Conservation (phyloP, 1,140 invertebrate genomes). For the Magallana gigas region DNA sequence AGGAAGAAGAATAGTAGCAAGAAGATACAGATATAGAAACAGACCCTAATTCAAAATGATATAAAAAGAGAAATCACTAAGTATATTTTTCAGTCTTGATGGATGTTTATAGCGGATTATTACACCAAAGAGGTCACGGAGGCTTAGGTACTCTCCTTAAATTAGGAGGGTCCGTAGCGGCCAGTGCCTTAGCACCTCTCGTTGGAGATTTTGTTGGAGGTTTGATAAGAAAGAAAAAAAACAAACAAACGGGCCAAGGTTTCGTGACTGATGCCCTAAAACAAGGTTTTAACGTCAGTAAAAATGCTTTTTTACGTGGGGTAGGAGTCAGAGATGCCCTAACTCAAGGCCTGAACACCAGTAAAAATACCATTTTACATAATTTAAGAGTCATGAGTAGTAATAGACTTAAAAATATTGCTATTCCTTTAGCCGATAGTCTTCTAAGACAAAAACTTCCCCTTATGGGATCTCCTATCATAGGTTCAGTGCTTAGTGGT, state of each 20-base stretch:
- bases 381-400: not conserved
- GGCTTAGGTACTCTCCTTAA: too few relatives aligned
- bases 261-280: not conserved
- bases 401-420: not conserved
- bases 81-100: too few relatives aligned
- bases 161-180: too few relatives aligned
- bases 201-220: not conserved
- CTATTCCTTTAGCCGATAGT: not conserved
- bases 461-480: not conserved
- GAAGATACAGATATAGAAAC: too few relatives aligned
- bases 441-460: not conserved
- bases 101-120: too few relatives aligned
- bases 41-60: too few relatives aligned
- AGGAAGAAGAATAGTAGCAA: not conserved
- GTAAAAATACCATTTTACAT: not conserved
- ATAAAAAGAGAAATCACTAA: not conserved
- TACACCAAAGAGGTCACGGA: too few relatives aligned
- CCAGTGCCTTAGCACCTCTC: too few relatives aligned
- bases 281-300: not conserved
- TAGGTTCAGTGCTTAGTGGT: not conserved
- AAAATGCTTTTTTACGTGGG: too few relatives aligned
- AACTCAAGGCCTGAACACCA: not conserved
- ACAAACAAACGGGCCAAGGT: not conserved
- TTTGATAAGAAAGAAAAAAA: too few relatives aligned
- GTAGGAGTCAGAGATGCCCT: not conserved